Evolutionary conservation across 1,140 invertebrate species (phyloP), one percentile per base, ranked within the genome.

Genomic region (Atta colombica): DNA sequence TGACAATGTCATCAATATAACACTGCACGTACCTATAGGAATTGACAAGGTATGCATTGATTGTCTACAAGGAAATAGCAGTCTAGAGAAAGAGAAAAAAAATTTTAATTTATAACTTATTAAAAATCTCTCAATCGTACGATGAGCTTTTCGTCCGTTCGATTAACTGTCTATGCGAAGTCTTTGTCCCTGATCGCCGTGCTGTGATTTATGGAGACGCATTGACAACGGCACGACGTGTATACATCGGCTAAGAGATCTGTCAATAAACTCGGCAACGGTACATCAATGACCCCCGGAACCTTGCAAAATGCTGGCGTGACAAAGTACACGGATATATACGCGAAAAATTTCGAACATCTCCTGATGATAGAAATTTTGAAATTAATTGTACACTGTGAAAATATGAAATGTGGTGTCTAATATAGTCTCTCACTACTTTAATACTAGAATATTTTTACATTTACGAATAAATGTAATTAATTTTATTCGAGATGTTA

Each of bases 31-130:
- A 7, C 35, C 35, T 53, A 18, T 45, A 21, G n/a, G 58, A 60
- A 55, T 31, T 1, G 16, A 5, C 69, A 16, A 39, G 90, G 86
- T 89, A 72, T 80, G 69, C 89, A 90, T 91, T 91, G 92, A 94
- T 93, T 92, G 91, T 74, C 90, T 86, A 92, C 93, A 92, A 93
- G 93, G 90, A 94, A 93, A 92, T 77, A 89, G 71, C 86, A 90
- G 85, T 77, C 87, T 45, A 58, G 25, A 58, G 51, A 60, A 8
- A 60, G 10, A 72, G 60, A 86, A 78, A 77, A 55, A 92, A 93
- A 66, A 88, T 93, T 94, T 92, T 92, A 93, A 93, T 94, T 94
- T 94, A 94, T 77, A 92, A 91, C 87, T 92, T 93, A 92, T 93
- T 92, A 93, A 92, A 93, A 92, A 93, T 91, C 92, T 93, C 91